Base-by-base conservation (phyloP, 1,140 invertebrate genomes). In the Drosophila kikkawai region DNA sequence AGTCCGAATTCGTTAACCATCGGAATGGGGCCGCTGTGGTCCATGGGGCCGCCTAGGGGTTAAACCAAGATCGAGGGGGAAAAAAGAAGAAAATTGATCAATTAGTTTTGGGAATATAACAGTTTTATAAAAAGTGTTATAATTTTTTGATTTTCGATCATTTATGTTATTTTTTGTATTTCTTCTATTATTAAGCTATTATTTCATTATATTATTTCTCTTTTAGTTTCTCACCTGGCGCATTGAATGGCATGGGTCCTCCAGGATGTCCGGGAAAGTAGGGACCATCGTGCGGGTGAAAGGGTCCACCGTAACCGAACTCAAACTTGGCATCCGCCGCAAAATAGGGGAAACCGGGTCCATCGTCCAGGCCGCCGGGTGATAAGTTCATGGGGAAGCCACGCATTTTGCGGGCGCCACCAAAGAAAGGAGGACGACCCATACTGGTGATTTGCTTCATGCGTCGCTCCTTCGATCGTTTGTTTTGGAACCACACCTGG, bases 401-500 rank as follows among this genome's bases (percentile, higher is more conserved):
- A 39, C 97, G 94, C 96, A 98, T 97, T 93, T 98, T 98, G 75
- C 97, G 95, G 29, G 97, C 97, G 26, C 96, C 96, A 32, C 96
- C 96, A 94, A 97, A 97, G 94, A 98, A 98, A 15, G 97, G 97
- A 45, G 96, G 96, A 41, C 97, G 94, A 84, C 98, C 98, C 97
- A 98, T 97, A 65, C 97, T 97, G 58, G 97, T 98, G 79, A 98
- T 95, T 92, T 98, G 97, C 91, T 98, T 98, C 91, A 98, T 95
- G 78, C 98, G 96, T 70, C 99, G 95, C 94, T 99, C 84, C 94
- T 99, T 99, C 82, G 98, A 99, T 70, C 99, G 95, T 91, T 99
- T 99, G 94, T 99, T 99, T 95, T 99, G 99, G 94, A 99, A 99
- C 99, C 99, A 99, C 64, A 99, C 99, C 99, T 99, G 94, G 41